phyloP scores from a whole-genome alignment of 2,888 invertebrate species.

The Tortrix viridana region DNA sequence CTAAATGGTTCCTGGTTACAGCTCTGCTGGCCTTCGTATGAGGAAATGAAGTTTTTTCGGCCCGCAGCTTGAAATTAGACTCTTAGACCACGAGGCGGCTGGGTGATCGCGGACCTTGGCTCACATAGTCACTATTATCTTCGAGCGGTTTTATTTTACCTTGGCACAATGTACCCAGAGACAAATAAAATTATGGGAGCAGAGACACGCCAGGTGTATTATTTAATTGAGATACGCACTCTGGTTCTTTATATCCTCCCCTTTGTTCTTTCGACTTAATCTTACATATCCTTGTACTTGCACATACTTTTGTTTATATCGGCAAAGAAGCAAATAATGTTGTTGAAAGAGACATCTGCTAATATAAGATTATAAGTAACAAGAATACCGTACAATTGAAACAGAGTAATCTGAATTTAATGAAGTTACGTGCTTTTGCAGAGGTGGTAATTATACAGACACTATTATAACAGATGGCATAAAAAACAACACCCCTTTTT shows the following conservation, averaged over 20 bases:
- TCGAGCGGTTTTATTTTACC: slow-evolving; percentile 36
- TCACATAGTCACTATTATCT: slow-evolving; percentile 46
- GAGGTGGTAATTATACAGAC: slow-evolving; percentile 13
- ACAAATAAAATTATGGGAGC: slow-evolving; percentile 7
- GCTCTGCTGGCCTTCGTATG: not conserved
- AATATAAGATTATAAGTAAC: not conserved
- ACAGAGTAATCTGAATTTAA: not conserved
- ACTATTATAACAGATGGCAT: slow-evolving; percentile 2
- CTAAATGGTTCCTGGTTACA: not conserved
- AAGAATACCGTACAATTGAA: not conserved
- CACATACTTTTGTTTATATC: not conserved
- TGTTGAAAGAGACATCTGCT: not conserved
- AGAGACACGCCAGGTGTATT: not conserved
- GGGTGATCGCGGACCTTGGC: slow-evolving; percentile 48
- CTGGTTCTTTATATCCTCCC: not conserved
- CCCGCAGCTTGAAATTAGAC: slow-evolving; percentile 39
- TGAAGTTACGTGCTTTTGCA: slow-evolving; percentile 4
- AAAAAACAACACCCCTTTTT: slow-evolving; percentile 5
- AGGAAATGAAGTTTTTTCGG: slow-evolving; percentile 36
- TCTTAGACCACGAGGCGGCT: slow-evolving; percentile 43
- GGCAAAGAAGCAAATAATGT: not conserved
- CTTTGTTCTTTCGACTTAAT: not conserved
- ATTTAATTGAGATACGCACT: not conserved
- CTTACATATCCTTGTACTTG: not conserved
- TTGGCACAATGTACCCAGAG: slow-evolving; percentile 38